Evolutionary conservation across 2,888 invertebrate genomes (phyloP), one percentile per base, ranked within the genome.

Genomic region (Halictus ligatus): DNA sequence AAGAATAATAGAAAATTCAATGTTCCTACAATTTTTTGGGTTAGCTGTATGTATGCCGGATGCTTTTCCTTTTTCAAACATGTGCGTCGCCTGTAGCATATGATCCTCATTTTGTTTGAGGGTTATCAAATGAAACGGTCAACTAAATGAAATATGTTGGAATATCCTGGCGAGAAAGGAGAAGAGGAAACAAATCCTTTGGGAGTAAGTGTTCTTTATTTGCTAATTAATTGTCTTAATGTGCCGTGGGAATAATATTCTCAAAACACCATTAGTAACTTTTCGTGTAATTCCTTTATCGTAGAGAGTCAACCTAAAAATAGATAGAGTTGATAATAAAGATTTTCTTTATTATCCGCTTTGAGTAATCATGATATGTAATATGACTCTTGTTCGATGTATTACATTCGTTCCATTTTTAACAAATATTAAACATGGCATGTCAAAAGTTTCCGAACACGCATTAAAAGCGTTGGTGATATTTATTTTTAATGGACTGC

Each of bases 161-260:
- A 83, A 54, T 80, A 54, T 58, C 43, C 48, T 40, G 88, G 75
- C 15, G 87, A 86, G 46, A 35, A 15, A 12, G 86, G 85, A 4
- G 88, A 91, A 71, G 64, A 72, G 15, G 91, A 88, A 69, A 46
- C 43, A 35, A 81, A 88, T 79, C 74, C 91, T 1, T 71, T 90
- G 4, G 90, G 89, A 48, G 90, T 89, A 78, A 13, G 72, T 67
- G 7, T 18, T 46, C 15, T 50, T n/a, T 1, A 25, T 29, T 8
- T 58, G 10, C 15, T 5, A 18, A 29, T 5, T 79, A 80, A 81
- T 60, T 21, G 15, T 13, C 13, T 8, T 35, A 35, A 75, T 13
- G 60, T n/a, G 3, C 2, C 29, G 7, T 8, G 3, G 2, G 15
- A 18, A 29, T 29, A 64, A 64, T 64, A 64, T 64, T 7, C n/a